These are phyloP conservation scores for Menidia menidia DNA, from an alignment of 2,797 vertebrate species.

Conservation along the genomic window DNA sequence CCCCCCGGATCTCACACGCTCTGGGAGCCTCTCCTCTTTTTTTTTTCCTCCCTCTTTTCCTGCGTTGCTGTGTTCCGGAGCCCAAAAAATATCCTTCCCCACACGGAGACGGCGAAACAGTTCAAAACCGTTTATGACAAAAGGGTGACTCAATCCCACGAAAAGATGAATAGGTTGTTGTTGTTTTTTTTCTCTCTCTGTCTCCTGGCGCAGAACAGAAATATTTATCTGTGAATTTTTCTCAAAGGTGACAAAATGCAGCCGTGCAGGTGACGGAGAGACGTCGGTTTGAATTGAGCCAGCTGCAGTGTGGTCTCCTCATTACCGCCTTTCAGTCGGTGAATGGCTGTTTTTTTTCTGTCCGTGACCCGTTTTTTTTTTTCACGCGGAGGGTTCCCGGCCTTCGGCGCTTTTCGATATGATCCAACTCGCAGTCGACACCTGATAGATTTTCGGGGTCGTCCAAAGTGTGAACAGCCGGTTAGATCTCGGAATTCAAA, in stretches of 20 bases:
- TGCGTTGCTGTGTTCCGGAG: conserved; percentile 35
- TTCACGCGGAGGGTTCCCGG: neutral
- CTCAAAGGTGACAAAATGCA: conserved; percentile 17
- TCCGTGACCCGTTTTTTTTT: neutral
- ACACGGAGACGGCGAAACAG: conserved; percentile 19
- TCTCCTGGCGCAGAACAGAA: conserved; percentile 18
- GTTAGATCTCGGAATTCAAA: neutral
- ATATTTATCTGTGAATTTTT: conserved; percentile 36
- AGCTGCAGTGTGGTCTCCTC: conserved; percentile 33
- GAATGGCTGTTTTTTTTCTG: neutral
- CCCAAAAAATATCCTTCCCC: conserved; percentile 54
- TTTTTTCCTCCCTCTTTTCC: conserved; percentile 21
- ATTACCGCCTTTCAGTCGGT: conserved; percentile 4
- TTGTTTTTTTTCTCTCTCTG: conserved; percentile 15
- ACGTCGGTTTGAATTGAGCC: conserved; percentile 15
- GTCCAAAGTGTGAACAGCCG: too few species aligned
- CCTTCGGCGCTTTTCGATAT: neutral
- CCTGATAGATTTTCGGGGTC: neutral
- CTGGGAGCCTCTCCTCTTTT: conserved; percentile 29
- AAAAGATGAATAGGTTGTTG: conserved; percentile 33
- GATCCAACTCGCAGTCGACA: too few species aligned
- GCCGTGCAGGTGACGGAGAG: conserved; percentile 31
- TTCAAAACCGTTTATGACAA: conserved; percentile 36
- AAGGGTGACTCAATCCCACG: conserved; percentile 37
- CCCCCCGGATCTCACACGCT: conserved; percentile 85